Percentiles rank a stretch among this genome's conserved stretches.
phyloP scores from a whole-genome alignment of 2,888 invertebrate genomes.

The Metopia argyrocephala region DNA sequence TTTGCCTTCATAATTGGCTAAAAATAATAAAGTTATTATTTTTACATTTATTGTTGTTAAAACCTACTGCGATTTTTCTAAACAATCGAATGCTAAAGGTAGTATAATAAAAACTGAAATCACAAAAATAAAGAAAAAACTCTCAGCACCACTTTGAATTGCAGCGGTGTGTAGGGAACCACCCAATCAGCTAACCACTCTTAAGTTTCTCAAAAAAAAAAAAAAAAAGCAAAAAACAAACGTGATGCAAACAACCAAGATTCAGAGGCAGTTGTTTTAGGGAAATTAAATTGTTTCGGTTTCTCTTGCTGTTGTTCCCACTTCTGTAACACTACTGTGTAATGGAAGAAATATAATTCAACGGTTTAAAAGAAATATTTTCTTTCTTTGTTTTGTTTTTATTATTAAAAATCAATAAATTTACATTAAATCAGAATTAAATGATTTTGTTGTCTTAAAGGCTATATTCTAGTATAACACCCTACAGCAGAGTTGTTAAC shows the following conservation, averaged over 20 bases:
- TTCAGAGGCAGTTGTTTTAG: constrained; percentile 15
- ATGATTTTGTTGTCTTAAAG: constrained; percentile 22
- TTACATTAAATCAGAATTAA: constrained; percentile 43
- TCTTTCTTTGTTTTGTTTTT: constrained; percentile 10
- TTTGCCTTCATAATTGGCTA: constrained; percentile 56
- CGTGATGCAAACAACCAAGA: constrained; percentile 7
- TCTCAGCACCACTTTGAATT: background rate
- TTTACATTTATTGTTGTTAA: constrained; percentile 21
- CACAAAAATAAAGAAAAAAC: constrained; percentile 5
- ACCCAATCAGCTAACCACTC: background rate
- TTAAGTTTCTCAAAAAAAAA: background rate
- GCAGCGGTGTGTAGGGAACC: constrained; percentile 1
- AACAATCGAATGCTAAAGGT: constrained; percentile 57
- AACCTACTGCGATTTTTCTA: no score
- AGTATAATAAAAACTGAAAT: constrained; percentile 36
- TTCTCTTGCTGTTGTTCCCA: constrained; percentile 40
- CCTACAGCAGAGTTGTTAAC: constrained; percentile 1
- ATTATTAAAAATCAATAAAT: constrained; percentile 55
- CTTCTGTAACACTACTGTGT: constrained; percentile 49
- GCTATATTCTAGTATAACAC: background rate
- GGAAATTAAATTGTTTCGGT: constrained; percentile 60
- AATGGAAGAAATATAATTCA: background rate
- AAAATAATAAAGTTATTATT: constrained; percentile 64
- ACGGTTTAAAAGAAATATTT: background rate
- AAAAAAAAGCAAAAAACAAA: constrained; percentile 19